These are phyloP conservation scores for Phyllostomus discolor DNA, from an alignment of 2,113 vertebrate species.

Conservation along the genomic window DNA sequence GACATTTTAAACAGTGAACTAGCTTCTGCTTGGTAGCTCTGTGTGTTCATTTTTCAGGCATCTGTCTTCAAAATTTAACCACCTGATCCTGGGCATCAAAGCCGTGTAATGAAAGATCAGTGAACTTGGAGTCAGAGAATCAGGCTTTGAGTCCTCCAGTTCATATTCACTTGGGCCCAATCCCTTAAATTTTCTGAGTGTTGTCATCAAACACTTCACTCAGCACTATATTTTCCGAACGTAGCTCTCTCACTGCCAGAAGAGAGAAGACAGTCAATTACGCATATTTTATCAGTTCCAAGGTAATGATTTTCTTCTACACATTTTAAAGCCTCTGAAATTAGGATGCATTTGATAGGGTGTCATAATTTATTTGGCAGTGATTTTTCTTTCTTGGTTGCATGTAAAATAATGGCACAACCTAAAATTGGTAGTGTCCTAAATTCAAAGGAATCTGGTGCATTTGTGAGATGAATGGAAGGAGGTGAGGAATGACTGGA, in stretches of 20 bases:
- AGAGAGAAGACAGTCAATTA: neutral
- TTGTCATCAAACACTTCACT: neutral
- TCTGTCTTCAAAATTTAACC: neutral
- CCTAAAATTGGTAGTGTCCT: neutral
- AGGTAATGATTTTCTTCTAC: neutral
- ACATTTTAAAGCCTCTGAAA: neutral
- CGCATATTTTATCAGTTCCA: neutral
- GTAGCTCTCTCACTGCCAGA: neutral
- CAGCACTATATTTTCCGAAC: neutral
- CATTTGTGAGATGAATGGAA: neutral
- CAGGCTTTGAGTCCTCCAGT: neutral
- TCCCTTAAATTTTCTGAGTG: neutral
- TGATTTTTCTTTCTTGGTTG: conserved; percentile 31
- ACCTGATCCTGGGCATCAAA: neutral
- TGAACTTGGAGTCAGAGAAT: neutral
- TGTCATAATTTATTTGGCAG: neutral
- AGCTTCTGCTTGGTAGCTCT: neutral
- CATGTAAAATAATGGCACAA: neutral
- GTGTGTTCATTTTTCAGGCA: neutral
- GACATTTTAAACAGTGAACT: neutral
- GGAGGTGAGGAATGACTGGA: neutral
- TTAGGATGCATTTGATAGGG: neutral
- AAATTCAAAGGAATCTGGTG: neutral
- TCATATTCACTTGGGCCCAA: neutral
- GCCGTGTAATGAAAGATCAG: neutral